These are phyloP conservation scores for Phocoena phocoena DNA, from an alignment of 2,113 vertebrate species.

Conservation along the genomic window DNA sequence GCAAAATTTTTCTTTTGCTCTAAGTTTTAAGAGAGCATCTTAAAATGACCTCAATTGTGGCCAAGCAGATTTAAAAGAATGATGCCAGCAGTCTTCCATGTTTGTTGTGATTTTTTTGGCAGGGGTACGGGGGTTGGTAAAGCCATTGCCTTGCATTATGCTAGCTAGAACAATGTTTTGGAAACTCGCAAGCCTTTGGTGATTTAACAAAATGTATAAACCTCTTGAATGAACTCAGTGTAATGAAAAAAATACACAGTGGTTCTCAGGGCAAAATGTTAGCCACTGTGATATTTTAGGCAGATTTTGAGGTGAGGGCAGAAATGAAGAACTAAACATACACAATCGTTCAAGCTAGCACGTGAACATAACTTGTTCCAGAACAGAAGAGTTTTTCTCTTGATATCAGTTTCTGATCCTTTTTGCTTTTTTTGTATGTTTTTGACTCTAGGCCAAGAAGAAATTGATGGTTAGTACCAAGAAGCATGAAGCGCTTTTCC, in stretches of 20 bases:
- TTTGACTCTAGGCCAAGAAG: conserved; percentile 87
- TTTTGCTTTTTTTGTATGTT: not conserved
- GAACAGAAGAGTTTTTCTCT: conserved; percentile 3
- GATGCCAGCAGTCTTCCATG: not conserved
- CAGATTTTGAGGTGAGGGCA: not conserved
- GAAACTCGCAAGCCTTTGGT: not conserved
- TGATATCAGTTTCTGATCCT: not conserved
- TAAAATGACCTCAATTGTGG: not conserved
- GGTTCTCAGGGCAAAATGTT: conserved; percentile 23
- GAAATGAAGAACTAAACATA: conserved; percentile 17
- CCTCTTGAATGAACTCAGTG: not conserved
- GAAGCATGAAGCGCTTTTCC: conserved; percentile 90
- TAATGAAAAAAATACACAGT: not conserved
- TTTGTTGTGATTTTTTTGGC: not conserved
- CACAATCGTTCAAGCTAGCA: not conserved
- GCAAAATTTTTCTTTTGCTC: not conserved
- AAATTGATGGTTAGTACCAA: conserved; percentile 87
- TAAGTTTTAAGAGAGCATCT: not conserved
- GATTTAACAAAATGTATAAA: not conserved
- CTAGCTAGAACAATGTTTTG: not conserved
- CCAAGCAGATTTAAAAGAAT: not conserved
- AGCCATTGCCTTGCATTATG: not conserved
- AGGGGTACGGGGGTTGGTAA: not conserved
- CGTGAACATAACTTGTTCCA: not conserved
- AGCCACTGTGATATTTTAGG: not conserved